These are phyloP conservation scores for Molothrus ater DNA, from an alignment of 2,797 vertebrate genomes.

Conservation along the genomic window DNA sequence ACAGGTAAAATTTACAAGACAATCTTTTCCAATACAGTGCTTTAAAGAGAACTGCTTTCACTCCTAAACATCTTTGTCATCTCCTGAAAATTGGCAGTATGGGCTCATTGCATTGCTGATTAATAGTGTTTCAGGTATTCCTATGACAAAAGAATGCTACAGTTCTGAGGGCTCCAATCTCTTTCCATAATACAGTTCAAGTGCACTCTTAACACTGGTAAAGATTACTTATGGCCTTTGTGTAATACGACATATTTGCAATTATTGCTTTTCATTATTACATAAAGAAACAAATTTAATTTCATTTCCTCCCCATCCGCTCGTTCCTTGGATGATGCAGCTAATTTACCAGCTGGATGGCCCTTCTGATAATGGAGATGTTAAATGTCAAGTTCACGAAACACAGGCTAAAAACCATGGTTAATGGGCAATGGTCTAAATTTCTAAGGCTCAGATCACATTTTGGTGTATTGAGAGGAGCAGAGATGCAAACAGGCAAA, in stretches of 20 bases:
- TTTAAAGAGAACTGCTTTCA: slow-evolving; percentile 75
- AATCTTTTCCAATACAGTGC: slow-evolving; percentile 79
- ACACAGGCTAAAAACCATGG: slow-evolving; percentile 51
- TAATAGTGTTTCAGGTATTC: slow-evolving; percentile 63
- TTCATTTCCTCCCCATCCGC: slow-evolving; percentile 47
- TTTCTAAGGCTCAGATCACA: slow-evolving; percentile 31
- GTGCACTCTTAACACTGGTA: slow-evolving; percentile 72
- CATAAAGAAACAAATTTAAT: slow-evolving; percentile 65
- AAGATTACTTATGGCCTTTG: slow-evolving; percentile 78
- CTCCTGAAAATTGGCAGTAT: slow-evolving; percentile 73
- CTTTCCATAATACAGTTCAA: slow-evolving; percentile 64
- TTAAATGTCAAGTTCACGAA: slow-evolving; percentile 37
- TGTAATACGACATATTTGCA: slow-evolving; percentile 69
- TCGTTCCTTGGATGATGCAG: slow-evolving; percentile 14
- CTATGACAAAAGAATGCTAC: slow-evolving; percentile 61
- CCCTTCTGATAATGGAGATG: slow-evolving; percentile 49
- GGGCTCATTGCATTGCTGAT: slow-evolving; percentile 68
- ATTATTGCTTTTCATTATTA: slow-evolving; percentile 82
- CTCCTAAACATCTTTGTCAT: slow-evolving; percentile 69
- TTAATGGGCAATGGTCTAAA: not conserved
- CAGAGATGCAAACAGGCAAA: slow-evolving; percentile 45
- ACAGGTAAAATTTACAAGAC: slow-evolving; percentile 83
- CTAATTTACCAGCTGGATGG: slow-evolving; percentile 57
- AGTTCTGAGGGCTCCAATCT: slow-evolving; percentile 65
- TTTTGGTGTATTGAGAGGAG: not conserved